Percentiles rank a stretch among this genome's conserved stretches.
phyloP scores from a whole-genome alignment of 2,113 vertebrate species.

The Triplophysa siluroides region DNA sequence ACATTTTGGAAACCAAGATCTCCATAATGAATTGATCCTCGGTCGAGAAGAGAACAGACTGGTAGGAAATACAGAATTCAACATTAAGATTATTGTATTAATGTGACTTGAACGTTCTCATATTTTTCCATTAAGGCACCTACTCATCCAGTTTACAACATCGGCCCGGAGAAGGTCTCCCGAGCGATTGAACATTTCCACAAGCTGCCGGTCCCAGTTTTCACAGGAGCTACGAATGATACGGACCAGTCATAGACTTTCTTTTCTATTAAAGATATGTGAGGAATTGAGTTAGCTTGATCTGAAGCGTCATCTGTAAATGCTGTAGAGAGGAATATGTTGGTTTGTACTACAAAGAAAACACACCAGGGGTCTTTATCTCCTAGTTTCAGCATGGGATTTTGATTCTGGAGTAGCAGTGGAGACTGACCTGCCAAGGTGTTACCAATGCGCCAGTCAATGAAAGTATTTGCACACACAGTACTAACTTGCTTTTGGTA shows the following conservation, averaged over 20 bases:
- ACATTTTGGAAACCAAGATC: constrained; percentile 88
- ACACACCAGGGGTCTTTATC: not conserved
- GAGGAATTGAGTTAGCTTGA: constrained; percentile 6
- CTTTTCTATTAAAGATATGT: not conserved
- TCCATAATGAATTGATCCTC: constrained; percentile 83
- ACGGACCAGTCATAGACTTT: constrained; percentile 44
- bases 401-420: not conserved
- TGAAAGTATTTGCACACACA: constrained; percentile 1
- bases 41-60: constrained; percentile 86
- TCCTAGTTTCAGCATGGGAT: constrained; percentile 27
- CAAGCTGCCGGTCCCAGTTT: constrained; percentile 75
- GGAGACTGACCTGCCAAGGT: not conserved
- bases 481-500: not conserved
- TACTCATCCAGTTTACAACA: constrained; percentile 96
- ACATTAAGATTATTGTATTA: not conserved
- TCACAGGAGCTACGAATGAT: constrained; percentile 17
- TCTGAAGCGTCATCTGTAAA: constrained; percentile 16
- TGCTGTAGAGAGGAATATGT: constrained; percentile 12
- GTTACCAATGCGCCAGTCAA: constrained; percentile 8
- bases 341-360: constrained; percentile 14
- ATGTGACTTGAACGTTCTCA: not conserved
- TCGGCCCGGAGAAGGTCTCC: constrained; percentile 88
- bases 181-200: constrained; percentile 84
- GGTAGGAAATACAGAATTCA: constrained; percentile 74
- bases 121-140: constrained; percentile 75